Conservation (phyloP, 2,797 vertebrate species). For the Vireo griseus region DNA sequence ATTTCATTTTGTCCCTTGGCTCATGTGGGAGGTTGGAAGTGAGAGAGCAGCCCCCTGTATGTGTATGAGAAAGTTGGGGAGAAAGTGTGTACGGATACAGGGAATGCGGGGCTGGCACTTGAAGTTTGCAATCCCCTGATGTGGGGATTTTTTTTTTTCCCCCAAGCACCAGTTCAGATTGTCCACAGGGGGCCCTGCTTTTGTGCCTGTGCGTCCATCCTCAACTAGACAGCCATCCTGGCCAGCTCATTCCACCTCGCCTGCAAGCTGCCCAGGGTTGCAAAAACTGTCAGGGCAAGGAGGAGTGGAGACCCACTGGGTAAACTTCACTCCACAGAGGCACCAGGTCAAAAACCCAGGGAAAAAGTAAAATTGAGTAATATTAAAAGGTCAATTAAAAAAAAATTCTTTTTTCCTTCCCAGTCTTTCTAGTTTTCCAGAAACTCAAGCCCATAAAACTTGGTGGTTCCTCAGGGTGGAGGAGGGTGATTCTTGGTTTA, state of each 20-base stretch:
- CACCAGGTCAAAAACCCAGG: not conserved
- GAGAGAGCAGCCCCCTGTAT: not conserved
- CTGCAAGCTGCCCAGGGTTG: constrained; percentile 5
- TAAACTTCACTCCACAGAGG: not conserved
- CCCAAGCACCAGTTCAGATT: not conserved
- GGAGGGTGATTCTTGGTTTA: not conserved
- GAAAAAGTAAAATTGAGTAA: not conserved
- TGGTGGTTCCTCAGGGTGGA: not conserved
- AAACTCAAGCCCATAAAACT: not conserved
- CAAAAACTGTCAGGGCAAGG: not conserved
- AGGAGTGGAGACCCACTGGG: not conserved
- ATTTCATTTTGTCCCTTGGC: constrained; percentile 25
- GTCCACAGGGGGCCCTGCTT: not conserved
- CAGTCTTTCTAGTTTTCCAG: not conserved
- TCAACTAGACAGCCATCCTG: not conserved
- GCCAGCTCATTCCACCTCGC: not conserved
- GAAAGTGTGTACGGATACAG: fast-evolving
- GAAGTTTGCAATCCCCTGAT: not conserved
- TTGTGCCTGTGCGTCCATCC: not conserved
- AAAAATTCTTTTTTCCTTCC: not conserved
- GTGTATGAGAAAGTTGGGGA: not conserved
- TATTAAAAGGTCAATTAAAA: not conserved
- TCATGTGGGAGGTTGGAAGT: not conserved
- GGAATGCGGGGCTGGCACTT: not conserved
- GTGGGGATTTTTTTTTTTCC: not conserved